Conservation (phyloP, 1,140 invertebrate species). For the honey bee (Apis mellifera) region Amel_HAv3.1 CM009940.2:6377001-6377500, state of each 20-base stretch:
- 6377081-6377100: too few relatives aligned
- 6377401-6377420: conserved; percentile 49
- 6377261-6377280: not conserved
- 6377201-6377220: not conserved
- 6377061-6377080: too few relatives aligned
- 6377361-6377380: conserved; percentile 45
- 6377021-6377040: too few relatives aligned
- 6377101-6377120: too few relatives aligned
- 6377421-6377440: conserved; percentile 45
- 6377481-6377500: conserved; percentile 76
- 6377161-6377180: not conserved
- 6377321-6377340: conserved; percentile 33
- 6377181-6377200: not conserved
- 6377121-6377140: too few relatives aligned
- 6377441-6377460: conserved; percentile 42
- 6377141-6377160: too few relatives aligned
- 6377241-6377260: not conserved
- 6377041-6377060: too few relatives aligned
- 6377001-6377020: too few relatives aligned
- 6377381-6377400: conserved; percentile 40
- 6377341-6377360: conserved; percentile 50
- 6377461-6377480: conserved; percentile 77
- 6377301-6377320: conserved; percentile 34
- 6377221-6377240: not conserved
- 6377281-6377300: conserved; percentile 13